Percentiles rank a stretch among this genome's conserved stretches.
Evolutionary conservation across 2,113 vertebrate species (phyloP).

Genomic region (Oxygymnocypris stewartii): DNA sequence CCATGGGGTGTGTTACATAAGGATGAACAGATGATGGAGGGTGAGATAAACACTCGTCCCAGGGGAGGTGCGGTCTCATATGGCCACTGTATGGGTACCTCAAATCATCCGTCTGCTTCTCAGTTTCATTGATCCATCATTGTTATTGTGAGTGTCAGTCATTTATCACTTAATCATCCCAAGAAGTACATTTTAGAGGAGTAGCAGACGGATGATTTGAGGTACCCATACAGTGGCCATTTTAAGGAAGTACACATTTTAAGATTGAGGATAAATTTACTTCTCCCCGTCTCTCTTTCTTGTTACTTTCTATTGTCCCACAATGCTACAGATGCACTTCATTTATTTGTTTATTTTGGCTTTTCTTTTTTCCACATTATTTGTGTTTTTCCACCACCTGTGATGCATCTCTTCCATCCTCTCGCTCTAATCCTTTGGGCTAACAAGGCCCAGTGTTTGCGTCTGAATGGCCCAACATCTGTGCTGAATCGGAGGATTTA

Average conservation of each 20-base stretch:
- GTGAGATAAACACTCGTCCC: constrained; percentile 65
- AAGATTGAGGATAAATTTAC: constrained; percentile 31
- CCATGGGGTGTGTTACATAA: constrained; percentile 50
- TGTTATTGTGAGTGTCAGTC: constrained; percentile 43
- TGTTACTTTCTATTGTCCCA: constrained; percentile 58
- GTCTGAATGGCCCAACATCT: constrained; percentile 74
- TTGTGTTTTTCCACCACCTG: constrained; percentile 64
- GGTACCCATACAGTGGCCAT: no score
- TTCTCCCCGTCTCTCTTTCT: constrained; percentile 64
- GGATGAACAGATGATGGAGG: constrained; percentile 65
- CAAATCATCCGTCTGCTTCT: constrained; percentile 46
- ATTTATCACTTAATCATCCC: constrained; percentile 44
- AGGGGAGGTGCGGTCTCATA: constrained; percentile 67
- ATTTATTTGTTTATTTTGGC: constrained; percentile 69
- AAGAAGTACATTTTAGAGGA: constrained; percentile 48
- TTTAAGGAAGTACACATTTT: constrained; percentile 33
- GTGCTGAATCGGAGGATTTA: constrained; percentile 70
- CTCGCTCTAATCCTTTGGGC: constrained; percentile 73
- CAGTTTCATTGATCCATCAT: constrained; percentile 53
- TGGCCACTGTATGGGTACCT: constrained; percentile 55
- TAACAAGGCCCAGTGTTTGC: constrained; percentile 70
- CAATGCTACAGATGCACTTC: constrained; percentile 58
- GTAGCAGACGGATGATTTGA: constrained; percentile 40
- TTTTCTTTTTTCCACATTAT: constrained; percentile 48
- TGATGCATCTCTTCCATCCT: constrained; percentile 69